Evolutionary conservation across 2,797 vertebrate genomes (phyloP), one percentile per base, ranked within the genome.

Genomic region (Danio tinwini): DNA sequence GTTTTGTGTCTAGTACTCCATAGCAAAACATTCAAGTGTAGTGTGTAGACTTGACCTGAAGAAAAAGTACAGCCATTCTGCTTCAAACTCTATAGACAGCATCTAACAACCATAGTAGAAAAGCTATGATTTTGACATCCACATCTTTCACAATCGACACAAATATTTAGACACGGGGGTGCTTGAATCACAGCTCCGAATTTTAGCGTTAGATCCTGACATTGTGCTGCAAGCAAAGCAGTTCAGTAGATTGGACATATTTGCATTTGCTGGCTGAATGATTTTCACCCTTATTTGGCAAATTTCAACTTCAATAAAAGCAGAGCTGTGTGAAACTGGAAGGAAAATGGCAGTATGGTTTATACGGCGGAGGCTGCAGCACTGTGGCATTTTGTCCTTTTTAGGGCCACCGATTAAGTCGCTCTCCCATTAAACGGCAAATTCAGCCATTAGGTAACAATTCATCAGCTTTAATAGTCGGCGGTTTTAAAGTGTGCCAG

Each of bases 361-460:
- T 68, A 21, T 11, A 73, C 13, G 78, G 37, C 39, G 52, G 74
- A 49, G 39, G 53, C 53, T 68, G 44, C 68, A 72, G 67, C 62
- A 14, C 7, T 13, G 67, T 78, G 73, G 76, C 61, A 71, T 82
- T 82, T 74, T 82, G 68, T 72, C 82, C 68, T 58, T 84, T 82
- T 82, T 64, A 61, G 59, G 74, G 65, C 58, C 53, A 81, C 47
- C 70, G 56, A 84, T 84, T 84, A 82, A 67, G 72, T 29, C 10
- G 12, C 56, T 76, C 80, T 71, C 59, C 64, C 80, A 77, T 80
- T 85, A 84, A 74, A 74, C 45, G 64, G 74, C 70, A 79, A 82
- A 84, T 84, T 82, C 82, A 76, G 58, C 68, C 82, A 82, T 84
- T 82, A 82, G 74, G 80, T 81, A 74, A 72, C 64, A 78, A 84